phyloP scores from a whole-genome alignment of 2,888 invertebrate species.

The Aphidius colemani region DNA sequence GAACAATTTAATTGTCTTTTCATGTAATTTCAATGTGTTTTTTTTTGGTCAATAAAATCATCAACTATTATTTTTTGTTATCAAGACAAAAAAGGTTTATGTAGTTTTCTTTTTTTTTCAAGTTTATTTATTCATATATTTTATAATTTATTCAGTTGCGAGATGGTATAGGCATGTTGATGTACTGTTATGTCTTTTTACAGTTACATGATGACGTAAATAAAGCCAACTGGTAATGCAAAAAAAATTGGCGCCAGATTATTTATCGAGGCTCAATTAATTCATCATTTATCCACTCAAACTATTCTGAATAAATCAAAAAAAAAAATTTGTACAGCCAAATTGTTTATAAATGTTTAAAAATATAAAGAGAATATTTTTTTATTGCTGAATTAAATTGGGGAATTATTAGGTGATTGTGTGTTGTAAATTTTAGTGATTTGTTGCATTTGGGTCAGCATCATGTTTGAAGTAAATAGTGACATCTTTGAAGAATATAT shows the following conservation, averaged over 20 bases:
- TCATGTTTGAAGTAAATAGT: constrained; percentile 68
- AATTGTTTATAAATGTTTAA: background rate
- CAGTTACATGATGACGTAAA: constrained; percentile 37
- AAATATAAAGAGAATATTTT: background rate
- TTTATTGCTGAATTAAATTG: background rate
- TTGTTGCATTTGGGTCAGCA: constrained; percentile 48
- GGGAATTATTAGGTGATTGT: too few species aligned
- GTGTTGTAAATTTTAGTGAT: constrained; percentile 6
- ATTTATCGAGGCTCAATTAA: too few species aligned
- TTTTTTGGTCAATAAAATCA: too few species aligned
- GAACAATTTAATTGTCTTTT: too few species aligned
- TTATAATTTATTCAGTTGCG: constrained; percentile 8
- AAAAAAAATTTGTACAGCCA: too few species aligned
- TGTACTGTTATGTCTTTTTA: constrained; percentile 36
- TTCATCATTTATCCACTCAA: too few species aligned
- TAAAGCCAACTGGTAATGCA: constrained; percentile 29
- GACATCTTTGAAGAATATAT: constrained; percentile 71
- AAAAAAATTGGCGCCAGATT: constrained; percentile 16
- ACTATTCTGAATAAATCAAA: too few species aligned
- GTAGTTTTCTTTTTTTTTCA: background rate
- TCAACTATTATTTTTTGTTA: too few species aligned
- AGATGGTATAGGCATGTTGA: constrained; percentile 18
- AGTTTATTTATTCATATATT: constrained; percentile 1
- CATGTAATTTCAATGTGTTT: too few species aligned
- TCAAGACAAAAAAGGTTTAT: background rate